A percentile compares a stretch with the other conserved stretches of the same genome.
Conservation (phyloP, 1,140 invertebrate genomes). For the Brachionus manjavacas region DNA sequence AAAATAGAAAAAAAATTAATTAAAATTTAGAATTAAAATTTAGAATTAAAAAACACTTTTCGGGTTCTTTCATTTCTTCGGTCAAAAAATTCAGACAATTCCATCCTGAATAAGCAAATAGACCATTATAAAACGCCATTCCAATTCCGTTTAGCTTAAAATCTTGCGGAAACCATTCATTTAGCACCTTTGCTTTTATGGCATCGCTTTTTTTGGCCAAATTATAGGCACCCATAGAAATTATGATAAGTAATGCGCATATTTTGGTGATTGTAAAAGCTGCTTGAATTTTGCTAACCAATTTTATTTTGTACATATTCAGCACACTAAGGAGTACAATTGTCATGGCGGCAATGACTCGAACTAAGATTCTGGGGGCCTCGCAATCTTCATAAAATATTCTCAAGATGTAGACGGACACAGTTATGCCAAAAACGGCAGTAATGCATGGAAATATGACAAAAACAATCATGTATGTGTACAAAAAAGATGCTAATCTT, state of each 20-base stretch:
- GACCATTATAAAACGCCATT: conserved; percentile 53
- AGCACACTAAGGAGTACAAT: background rate
- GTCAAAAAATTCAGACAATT: conserved; percentile 97
- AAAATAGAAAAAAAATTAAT: conserved; percentile 59
- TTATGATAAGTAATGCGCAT: conserved; percentile 7
- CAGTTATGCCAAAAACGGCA: conserved; percentile 19
- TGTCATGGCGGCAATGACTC: background rate
- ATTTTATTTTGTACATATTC: background rate
- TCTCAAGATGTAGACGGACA: conserved; percentile 4
- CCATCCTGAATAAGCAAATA: conserved; percentile 57
- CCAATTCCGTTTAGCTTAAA: conserved; percentile 21
- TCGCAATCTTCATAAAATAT: conserved; percentile 25
- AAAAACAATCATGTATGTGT: conserved; percentile 30
- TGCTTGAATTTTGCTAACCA: conserved; percentile 25
- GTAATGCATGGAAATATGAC: conserved; percentile 1
- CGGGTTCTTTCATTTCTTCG: conserved; percentile 91
- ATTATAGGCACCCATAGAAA: background rate
- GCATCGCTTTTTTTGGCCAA: background rate
- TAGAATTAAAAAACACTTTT: conserved; percentile 63
- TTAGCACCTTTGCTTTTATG: background rate
- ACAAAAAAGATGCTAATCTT: conserved; percentile 38
- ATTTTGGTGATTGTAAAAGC: conserved; percentile 41
- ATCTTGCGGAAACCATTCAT: background rate
- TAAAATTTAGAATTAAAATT: conserved; percentile 54
- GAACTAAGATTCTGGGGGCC: background rate